Evolutionary conservation across 2,888 invertebrate species (phyloP).

Genomic region (Drosophila niveifrons): DNA sequence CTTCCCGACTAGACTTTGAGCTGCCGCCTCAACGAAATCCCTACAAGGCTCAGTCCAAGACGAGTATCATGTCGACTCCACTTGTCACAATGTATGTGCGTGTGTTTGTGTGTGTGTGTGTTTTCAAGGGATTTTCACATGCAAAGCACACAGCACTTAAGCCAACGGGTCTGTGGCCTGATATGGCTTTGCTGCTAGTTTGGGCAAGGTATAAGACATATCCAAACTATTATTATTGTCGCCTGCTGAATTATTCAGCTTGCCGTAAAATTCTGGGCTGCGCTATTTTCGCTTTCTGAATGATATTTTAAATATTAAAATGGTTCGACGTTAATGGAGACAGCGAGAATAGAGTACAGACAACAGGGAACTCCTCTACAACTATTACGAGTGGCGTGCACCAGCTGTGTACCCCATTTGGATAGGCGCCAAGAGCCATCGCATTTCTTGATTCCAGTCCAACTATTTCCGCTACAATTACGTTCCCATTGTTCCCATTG

Average conservation of each 20-base stretch:
- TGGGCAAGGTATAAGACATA: conserved; percentile 34
- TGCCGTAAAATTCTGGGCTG: conserved; percentile 36
- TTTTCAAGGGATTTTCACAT: conserved; percentile 51
- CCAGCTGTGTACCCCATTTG: conserved; percentile 46
- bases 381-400: conserved; percentile 26
- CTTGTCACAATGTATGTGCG: conserved; percentile 31
- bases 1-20: conserved; percentile 11
- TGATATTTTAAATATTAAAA: conserved; percentile 62
- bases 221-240: conserved; percentile 66
- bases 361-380: conserved; percentile 5
- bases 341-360: conserved; percentile 6
- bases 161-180: conserved; percentile 20
- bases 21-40: conserved; percentile 29
- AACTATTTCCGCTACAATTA: conserved; percentile 58
- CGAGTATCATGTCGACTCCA: conserved; percentile 4
- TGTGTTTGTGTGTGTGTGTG: conserved; percentile 18
- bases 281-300: conserved; percentile 49
- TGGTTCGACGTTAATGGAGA: conserved; percentile 52
- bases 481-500: conserved; percentile 34
- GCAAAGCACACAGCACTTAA: conserved; percentile 68
- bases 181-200: not conserved
- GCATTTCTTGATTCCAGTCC: conserved; percentile 31
- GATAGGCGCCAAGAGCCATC: conserved; percentile 44
- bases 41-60: conserved; percentile 14
- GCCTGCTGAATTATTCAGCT: conserved; percentile 65